A percentile compares a stretch with the other conserved stretches of the same genome.
phyloP scores from a whole-genome alignment of 2,888 invertebrate species.

The Nasonovia ribisnigri region DNA sequence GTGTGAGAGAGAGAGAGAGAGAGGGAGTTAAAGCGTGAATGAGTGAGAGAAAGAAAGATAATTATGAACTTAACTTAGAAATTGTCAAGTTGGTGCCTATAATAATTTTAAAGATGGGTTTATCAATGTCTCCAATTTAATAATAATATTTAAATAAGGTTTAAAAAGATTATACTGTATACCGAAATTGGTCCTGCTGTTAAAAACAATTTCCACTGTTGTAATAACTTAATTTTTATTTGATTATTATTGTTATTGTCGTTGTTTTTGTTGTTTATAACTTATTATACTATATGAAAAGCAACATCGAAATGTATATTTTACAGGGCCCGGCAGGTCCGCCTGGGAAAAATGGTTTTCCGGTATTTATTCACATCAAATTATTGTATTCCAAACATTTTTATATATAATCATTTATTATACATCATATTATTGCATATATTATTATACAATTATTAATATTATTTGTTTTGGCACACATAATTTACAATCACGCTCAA shows the following conservation, averaged over 20 bases:
- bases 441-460: constrained; percentile 25
- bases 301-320: constrained; percentile 66
- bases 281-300: not conserved
- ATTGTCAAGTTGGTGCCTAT: not conserved
- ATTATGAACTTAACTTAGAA: not conserved
- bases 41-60: not conserved
- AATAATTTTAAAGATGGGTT: not conserved
- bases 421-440: not conserved
- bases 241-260: not conserved
- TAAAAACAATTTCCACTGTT: constrained; percentile 50
- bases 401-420: constrained; percentile 65
- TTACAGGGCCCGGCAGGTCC: constrained; percentile 84
- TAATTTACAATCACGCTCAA: constrained; percentile 3
- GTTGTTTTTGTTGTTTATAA: not conserved
- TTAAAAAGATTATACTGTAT: not conserved
- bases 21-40: too few relatives aligned
- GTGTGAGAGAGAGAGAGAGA: not conserved
- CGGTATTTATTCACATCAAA: constrained; percentile 75
- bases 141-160: not conserved
- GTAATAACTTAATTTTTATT: not conserved
- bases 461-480: constrained; percentile 61
- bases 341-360: constrained; percentile 90
- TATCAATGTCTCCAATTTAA: not conserved
- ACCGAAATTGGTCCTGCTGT: constrained; percentile 22
- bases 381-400: constrained; percentile 62